phyloP scores from a whole-genome alignment of 2,888 invertebrate genomes.

The Cerceris rybyensis region DNA sequence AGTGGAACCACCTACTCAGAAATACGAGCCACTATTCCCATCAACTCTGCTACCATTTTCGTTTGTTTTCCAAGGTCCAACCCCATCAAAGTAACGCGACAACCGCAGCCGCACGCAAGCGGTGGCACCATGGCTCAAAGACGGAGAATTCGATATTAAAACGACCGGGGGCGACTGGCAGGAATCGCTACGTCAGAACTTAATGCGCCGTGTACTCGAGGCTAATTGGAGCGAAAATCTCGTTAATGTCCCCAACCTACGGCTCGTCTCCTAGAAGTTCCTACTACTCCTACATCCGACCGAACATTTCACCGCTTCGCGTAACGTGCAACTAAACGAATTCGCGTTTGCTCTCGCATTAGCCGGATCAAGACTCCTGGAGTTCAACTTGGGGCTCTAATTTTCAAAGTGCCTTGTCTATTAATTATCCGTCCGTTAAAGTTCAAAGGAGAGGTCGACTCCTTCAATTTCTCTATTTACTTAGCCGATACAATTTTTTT shows the following conservation, averaged over 20 bases:
- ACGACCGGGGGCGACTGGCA: conserved; percentile 47
- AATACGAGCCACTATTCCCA: not conserved
- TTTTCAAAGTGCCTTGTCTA: conserved; percentile 31
- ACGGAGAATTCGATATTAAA: conserved; percentile 71
- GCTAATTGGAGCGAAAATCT: conserved; percentile 75
- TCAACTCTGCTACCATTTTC: not conserved
- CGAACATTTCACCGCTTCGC: conserved; percentile 29
- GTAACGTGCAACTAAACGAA: conserved; percentile 44
- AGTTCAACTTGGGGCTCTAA: conserved; percentile 28
- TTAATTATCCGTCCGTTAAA: conserved; percentile 38
- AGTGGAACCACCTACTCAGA: no score
- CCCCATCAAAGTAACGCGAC: conserved; percentile 30
- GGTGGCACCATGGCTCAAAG: conserved; percentile 51
- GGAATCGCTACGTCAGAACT: conserved; percentile 62
- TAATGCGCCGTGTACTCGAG: conserved; percentile 72
- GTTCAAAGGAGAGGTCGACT: conserved; percentile 37
- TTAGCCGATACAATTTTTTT: not conserved
- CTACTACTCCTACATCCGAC: conserved; percentile 29
- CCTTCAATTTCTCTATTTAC: not conserved
- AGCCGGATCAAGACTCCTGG: conserved; percentile 14
- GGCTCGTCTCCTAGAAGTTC: conserved; percentile 15
- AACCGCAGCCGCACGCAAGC: conserved; percentile 28
- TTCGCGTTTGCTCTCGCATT: conserved; percentile 36
- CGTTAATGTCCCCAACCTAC: conserved; percentile 67
- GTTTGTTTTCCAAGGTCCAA: conserved; percentile 22